Evolutionary conservation across 2,797 vertebrate genomes (phyloP), one percentile per base, ranked within the genome.

Genomic region (Poliocrania exsul): DNA sequence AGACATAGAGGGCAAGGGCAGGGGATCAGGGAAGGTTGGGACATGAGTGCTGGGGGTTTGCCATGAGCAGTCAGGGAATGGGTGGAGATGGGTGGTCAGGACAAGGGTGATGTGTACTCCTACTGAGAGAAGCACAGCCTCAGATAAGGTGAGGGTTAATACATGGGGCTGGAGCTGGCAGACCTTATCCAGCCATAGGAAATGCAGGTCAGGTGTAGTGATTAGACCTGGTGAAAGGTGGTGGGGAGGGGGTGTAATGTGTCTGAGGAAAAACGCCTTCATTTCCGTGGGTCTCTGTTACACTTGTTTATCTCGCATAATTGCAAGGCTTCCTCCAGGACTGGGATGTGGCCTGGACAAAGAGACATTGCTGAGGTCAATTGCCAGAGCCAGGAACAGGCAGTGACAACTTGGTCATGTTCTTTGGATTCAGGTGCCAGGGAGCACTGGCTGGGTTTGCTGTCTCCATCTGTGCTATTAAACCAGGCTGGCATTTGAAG

Each of bases 11-110:
- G 18, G 14, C 7, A 26, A 47, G 15, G 50, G 20, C 16, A 82
- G 49, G 26, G 31, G 23, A 57, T 29, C 18, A 14, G 23, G 25
- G 42, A 61, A 61, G 8, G 33, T 1, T 60, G 51, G 44, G 38
- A 47, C 1, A 2, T 18, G 16, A 70, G 23, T 54, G 25, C 51
- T 70, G 18, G 18, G 54, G 7, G 7, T 25, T 57, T 82, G 33
- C 50, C 42, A 13, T 33, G 37, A 61, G 58, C 3, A 19, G 21
- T 71, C 21, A 29, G 31, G 24, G 33, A 51, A 40, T 0, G 0
- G n/a, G 16, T 40, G 13, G 21, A 33, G 14, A 35, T 40, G 40
- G 44, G 37, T 60, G 23, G 29, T 47, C 24, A 67, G 54, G 49
- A 17, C 23, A 21, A 21, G 44, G 7, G 19, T 33, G 31, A 9